These are phyloP conservation scores for Leucopternis melanops DNA, from an alignment of 2,113 vertebrate species.

Conservation along the genomic window DNA sequence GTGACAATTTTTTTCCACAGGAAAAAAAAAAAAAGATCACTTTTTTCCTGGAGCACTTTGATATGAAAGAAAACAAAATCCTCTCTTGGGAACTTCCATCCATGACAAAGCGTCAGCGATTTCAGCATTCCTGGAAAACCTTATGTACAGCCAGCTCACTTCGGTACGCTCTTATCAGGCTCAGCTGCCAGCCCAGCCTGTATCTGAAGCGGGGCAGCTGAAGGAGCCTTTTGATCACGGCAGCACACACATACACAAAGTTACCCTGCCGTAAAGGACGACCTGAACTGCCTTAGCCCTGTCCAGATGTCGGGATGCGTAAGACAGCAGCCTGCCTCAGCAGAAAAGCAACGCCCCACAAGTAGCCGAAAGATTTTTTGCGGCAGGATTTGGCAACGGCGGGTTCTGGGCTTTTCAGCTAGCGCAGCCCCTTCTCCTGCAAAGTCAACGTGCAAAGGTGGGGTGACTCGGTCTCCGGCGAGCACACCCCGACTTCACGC, in stretches of 20 bases:
- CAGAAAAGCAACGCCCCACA: neutral
- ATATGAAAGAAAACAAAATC: neutral
- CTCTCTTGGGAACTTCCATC: neutral
- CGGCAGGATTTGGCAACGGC: neutral
- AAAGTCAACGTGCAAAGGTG: neutral
- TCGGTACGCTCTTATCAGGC: neutral
- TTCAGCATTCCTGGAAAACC: slow-evolving; percentile 26
- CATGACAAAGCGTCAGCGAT: neutral
- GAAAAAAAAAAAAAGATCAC: rapidly evolving
- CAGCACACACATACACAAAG: neutral
- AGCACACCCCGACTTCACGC: rapidly evolving
- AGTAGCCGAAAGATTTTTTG: neutral
- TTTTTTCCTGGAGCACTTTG: neutral
- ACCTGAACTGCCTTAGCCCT: neutral
- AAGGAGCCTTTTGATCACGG: neutral
- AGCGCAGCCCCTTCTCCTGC: neutral
- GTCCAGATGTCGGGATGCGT: neutral
- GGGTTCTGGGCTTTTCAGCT: neutral
- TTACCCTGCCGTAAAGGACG: neutral
- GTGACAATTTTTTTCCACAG: neutral
- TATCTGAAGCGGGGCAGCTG: neutral
- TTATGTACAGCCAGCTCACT: neutral
- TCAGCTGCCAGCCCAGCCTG: neutral
- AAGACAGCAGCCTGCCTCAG: neutral
- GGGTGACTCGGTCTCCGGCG: neutral